phyloP scores from a whole-genome alignment of 2,888 invertebrate species.

The Asteroscopus sphinx region DNA sequence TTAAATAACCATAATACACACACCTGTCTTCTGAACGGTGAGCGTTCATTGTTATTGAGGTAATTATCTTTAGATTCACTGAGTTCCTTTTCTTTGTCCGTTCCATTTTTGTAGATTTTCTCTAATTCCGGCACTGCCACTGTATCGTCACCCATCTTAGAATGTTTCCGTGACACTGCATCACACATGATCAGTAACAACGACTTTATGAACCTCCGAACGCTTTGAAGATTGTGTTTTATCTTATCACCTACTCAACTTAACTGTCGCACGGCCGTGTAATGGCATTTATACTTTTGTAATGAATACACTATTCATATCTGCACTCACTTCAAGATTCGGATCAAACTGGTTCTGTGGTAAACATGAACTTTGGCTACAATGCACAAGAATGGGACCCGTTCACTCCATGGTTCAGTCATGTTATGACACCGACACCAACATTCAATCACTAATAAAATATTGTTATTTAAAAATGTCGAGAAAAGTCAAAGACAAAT shows the following conservation, averaged over 20 bases:
- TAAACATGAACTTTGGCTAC: constrained; percentile 18
- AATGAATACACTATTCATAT: constrained; percentile 22
- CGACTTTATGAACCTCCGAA: constrained; percentile 61
- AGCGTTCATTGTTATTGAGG: constrained; percentile 48
- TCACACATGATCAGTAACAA: constrained; percentile 59
- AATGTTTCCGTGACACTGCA: constrained; percentile 64
- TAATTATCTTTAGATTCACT: constrained; percentile 64
- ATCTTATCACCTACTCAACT: constrained; percentile 71
- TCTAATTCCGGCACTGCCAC: constrained; percentile 75
- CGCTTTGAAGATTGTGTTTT: constrained; percentile 61
- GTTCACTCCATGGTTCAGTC: constrained; percentile 4
- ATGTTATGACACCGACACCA: neutral
- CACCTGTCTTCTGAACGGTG: constrained; percentile 82
- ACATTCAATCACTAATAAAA: too few species aligned
- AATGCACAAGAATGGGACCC: neutral
- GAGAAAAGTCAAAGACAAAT: too few species aligned
- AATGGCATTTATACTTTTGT: constrained; percentile 40
- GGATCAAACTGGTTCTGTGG: constrained; percentile 13
- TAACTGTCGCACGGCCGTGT: constrained; percentile 40
- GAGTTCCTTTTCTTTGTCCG: constrained; percentile 61
- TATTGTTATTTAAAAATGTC: too few species aligned
- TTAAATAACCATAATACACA: constrained; percentile 57
- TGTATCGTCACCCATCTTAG: constrained; percentile 74
- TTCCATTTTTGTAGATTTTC: constrained; percentile 73
- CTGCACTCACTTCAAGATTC: constrained; percentile 9